These are phyloP conservation scores for Prunella himalayana DNA, from an alignment of 2,113 vertebrate genomes.

Conservation along the genomic window DNA sequence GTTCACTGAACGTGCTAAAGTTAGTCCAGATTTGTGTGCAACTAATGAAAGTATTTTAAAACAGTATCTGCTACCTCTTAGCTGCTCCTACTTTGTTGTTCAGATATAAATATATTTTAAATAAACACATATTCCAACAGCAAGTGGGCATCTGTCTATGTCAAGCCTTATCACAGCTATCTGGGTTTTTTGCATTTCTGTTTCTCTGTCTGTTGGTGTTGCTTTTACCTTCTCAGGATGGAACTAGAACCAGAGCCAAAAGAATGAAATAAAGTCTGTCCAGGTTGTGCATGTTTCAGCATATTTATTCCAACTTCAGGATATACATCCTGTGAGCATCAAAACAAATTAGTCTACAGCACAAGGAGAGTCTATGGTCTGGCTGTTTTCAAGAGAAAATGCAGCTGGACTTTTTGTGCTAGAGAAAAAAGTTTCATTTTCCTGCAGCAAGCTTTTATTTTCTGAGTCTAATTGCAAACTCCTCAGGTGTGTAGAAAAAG, in stretches of 20 bases:
- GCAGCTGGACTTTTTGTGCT: not conserved
- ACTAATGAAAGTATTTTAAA: not conserved
- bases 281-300: not conserved
- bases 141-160: not conserved
- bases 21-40: not conserved
- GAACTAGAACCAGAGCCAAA: not conserved
- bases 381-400: not conserved
- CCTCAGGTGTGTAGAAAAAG: not conserved
- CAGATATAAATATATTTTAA: not conserved
- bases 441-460: not conserved
- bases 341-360: conserved; percentile 30
- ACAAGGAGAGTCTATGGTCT: not conserved
- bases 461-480: not conserved
- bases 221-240: not conserved
- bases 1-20: not conserved
- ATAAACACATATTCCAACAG: not conserved
- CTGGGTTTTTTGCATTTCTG: not conserved
- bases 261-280: not conserved
- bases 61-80: not conserved
- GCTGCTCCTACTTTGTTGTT: not conserved
- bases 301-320: conserved; percentile 13
- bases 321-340: conserved; percentile 41
- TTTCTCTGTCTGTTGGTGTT: not conserved
- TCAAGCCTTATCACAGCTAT: not conserved
- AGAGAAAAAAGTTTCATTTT: not conserved